Percentiles rank a stretch among this genome's conserved stretches.
Evolutionary conservation across 1,140 invertebrate species (phyloP).

Genomic region (Drosophila elegans): DNA sequence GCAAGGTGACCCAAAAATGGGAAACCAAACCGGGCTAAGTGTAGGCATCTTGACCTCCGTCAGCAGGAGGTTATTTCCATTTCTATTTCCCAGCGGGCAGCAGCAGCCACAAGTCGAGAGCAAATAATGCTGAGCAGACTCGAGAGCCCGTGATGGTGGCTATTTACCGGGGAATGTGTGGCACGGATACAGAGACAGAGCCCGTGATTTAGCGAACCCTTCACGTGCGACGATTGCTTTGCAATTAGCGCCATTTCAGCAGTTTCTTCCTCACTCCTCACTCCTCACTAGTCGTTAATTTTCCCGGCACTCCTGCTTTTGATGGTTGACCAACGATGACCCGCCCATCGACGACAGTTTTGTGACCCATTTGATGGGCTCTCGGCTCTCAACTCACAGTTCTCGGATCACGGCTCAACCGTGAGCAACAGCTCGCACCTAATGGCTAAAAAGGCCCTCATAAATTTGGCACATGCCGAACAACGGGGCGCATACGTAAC

Average conservation of each 20-base stretch:
- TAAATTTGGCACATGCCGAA: constrained; percentile 60
- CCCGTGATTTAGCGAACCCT: constrained; percentile 63
- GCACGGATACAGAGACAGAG: constrained; percentile 13
- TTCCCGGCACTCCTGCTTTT: constrained; percentile 46
- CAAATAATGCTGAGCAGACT: constrained; percentile 58
- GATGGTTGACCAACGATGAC: constrained; percentile 47
- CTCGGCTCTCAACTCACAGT: neutral
- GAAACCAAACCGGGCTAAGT: constrained; percentile 78
- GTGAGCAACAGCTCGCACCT: constrained; percentile 6
- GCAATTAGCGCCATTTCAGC: constrained; percentile 80
- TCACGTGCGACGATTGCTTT: constrained; percentile 76
- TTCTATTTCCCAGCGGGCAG: constrained; percentile 46
- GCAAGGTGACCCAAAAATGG: constrained; percentile 39
- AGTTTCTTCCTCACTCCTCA: constrained; percentile 34
- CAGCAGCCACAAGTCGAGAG: constrained; percentile 9
- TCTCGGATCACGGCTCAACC: constrained; percentile 7
- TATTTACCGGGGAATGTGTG: constrained; percentile 29
- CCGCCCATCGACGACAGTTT: constrained; percentile 70
- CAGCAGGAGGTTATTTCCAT: constrained; percentile 30
- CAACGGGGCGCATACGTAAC: constrained; percentile 70
- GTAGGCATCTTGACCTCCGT: constrained; percentile 79
- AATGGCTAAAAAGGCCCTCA: constrained; percentile 55
- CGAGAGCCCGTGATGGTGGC: constrained; percentile 10
- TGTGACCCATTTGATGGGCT: constrained; percentile 48
- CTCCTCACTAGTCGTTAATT: constrained; percentile 51